Conservation (phyloP, 2,888 invertebrate genomes). For the Limenitis camilla region DNA sequence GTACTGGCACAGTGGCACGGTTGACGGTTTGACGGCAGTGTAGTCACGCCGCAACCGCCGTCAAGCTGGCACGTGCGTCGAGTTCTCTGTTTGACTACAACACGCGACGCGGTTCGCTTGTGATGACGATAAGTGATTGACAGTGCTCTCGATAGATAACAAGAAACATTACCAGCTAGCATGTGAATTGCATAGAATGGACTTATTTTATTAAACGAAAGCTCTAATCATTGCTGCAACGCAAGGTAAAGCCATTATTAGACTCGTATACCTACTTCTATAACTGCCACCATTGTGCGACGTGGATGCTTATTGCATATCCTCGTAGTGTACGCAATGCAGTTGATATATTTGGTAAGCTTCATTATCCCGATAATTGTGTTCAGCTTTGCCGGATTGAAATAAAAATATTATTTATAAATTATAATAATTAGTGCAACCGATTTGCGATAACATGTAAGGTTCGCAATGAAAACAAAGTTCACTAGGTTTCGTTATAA, state of each 20-base stretch:
- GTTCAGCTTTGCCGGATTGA: constrained; percentile 7
- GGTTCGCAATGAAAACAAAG: constrained; percentile 18
- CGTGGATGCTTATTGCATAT: constrained; percentile 26
- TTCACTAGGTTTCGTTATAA: not conserved
- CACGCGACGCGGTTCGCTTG: constrained; percentile 43
- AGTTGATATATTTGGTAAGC: constrained; percentile 20
- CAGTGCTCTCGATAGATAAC: constrained; percentile 56
- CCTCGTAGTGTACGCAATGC: constrained; percentile 18
- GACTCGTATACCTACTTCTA: constrained; percentile 50
- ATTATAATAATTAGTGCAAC: constrained; percentile 18
- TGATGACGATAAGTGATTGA: constrained; percentile 66
- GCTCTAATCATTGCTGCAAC: constrained; percentile 44
- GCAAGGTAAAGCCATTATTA: constrained; percentile 68
- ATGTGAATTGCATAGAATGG: constrained; percentile 45
- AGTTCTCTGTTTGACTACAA: constrained; percentile 11
- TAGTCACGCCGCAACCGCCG: constrained; percentile 57
- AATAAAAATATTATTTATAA: constrained; percentile 21
- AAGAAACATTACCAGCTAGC: constrained; percentile 36
- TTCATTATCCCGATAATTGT: constrained; percentile 5
- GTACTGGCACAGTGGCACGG: not conserved
- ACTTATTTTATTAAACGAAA: constrained; percentile 30
- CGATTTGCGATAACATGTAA: constrained; percentile 22
- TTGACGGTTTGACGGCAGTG: constrained; percentile 9
- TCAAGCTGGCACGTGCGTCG: constrained; percentile 44
- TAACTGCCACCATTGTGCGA: constrained; percentile 51